A percentile compares a stretch with the other conserved stretches of the same genome.
phyloP scores from a whole-genome alignment of 2,113 vertebrate species.

The Lethenteron reissneri region DNA sequence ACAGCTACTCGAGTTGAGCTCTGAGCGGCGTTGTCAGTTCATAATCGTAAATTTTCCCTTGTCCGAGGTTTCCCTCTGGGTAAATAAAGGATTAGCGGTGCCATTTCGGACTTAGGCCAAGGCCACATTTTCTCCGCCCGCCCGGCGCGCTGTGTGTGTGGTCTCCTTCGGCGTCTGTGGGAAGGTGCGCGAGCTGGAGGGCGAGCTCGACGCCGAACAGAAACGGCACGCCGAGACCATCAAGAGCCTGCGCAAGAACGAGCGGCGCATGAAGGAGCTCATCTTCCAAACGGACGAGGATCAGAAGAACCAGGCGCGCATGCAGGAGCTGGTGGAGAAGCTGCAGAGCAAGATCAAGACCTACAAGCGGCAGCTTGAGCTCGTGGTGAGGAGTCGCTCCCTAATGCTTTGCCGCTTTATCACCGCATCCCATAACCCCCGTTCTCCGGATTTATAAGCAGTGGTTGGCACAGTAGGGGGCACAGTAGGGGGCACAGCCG shows the following conservation, averaged over 20 bases:
- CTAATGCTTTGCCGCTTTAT: not conserved
- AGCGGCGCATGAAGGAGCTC: slow-evolving; percentile 36
- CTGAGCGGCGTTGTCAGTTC: too few species aligned
- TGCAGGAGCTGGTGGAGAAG: slow-evolving; percentile 40
- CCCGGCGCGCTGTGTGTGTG: too few species aligned
- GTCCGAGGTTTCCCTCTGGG: too few species aligned
- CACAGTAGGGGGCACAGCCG: too few species aligned
- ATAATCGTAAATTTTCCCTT: too few species aligned
- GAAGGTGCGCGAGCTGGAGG: slow-evolving; percentile 35
- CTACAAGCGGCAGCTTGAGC: slow-evolving; percentile 46
- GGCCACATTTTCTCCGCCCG: too few species aligned
- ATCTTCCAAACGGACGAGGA: slow-evolving; percentile 43
- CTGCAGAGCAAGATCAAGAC: slow-evolving; percentile 44
- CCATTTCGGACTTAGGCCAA: too few species aligned
- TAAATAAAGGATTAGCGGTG: too few species aligned
- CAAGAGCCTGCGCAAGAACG: slow-evolving; percentile 36
- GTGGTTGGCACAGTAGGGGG: too few species aligned
- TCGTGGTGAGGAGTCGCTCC: slow-evolving; percentile 19
- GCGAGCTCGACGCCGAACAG: slow-evolving; percentile 34
- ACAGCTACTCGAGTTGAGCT: too few species aligned
- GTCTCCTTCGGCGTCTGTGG: too few species aligned
- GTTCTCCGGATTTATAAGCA: too few species aligned
- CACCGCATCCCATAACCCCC: not conserved
- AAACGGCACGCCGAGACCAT: slow-evolving; percentile 30
- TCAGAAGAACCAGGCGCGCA: slow-evolving; percentile 38